These are phyloP conservation scores for Erinaceus europaeus DNA, from an alignment of 2,113 vertebrate species.

Conservation along the genomic window DNA sequence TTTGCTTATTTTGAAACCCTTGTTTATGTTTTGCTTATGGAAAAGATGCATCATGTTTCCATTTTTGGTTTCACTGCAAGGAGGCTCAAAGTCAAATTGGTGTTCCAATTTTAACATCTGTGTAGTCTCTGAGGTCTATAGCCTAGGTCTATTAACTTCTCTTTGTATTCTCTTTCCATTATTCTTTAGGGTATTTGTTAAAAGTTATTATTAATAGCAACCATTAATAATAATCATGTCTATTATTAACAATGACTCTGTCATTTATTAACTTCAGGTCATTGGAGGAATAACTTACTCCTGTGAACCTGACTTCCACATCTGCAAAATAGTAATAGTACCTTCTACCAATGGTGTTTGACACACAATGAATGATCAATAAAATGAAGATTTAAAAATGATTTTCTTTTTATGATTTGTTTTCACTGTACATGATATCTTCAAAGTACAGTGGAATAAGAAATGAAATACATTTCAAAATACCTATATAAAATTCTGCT, in stretches of 20 bases:
- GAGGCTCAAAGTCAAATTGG: not conserved
- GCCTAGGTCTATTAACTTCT: too few species aligned
- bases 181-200: not conserved
- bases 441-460: not conserved
- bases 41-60: not conserved
- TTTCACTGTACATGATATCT: too few species aligned
- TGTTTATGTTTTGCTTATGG: not conserved
- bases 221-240: too few species aligned
- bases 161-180: not conserved
- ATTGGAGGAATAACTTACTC: not conserved
- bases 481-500: conserved; percentile 9
- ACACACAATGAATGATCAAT: not conserved
- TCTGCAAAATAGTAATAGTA: too few species aligned
- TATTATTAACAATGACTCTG: too few species aligned
- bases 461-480: conserved; percentile 6
- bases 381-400: not conserved
- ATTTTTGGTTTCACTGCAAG: not conserved
- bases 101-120: not conserved
- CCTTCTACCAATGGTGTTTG: not conserved
- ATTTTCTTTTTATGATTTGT: not conserved
- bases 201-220: not conserved
- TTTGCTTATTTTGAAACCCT: not conserved
- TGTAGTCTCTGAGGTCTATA: too few species aligned
- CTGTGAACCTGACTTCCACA: too few species aligned
- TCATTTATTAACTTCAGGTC: not conserved